phyloP scores from a whole-genome alignment of 1,140 invertebrate species.

The Drosophila quadrilineata region DNA sequence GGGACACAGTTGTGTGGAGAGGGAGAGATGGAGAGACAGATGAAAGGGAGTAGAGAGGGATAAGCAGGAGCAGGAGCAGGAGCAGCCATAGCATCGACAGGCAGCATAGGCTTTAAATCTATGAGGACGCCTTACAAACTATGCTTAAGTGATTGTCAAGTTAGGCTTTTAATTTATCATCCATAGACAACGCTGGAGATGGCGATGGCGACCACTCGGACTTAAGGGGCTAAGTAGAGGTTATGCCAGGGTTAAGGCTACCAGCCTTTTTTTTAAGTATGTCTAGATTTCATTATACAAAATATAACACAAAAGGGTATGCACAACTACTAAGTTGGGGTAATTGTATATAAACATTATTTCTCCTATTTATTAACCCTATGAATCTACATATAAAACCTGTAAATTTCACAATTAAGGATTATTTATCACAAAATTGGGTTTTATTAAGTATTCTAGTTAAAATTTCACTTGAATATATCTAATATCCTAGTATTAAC shows the following conservation, averaged over 20 bases:
- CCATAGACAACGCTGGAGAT: conserved; percentile 72
- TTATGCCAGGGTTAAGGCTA: conserved; percentile 73
- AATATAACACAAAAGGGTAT: no score
- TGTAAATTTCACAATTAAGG: no score
- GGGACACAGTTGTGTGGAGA: no score
- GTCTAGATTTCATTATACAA: neutral
- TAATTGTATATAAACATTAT: neutral
- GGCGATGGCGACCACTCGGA: conserved; percentile 24
- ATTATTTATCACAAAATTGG: no score
- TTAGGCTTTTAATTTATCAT: conserved; percentile 82
- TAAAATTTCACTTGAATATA: no score
- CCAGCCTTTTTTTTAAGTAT: conserved; percentile 55
- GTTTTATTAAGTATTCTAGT: no score
- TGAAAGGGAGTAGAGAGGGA: no score
- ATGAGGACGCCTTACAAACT: conserved; percentile 81
- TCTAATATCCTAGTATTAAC: no score
- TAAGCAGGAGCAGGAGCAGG: conserved; percentile 11
- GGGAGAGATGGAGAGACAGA: no score
- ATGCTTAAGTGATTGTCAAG: conserved; percentile 81
- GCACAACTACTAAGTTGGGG: no score
- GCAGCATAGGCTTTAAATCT: conserved; percentile 74
- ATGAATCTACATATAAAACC: no score
- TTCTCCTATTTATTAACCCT: conserved; percentile 13
- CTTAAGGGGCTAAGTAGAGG: conserved; percentile 71
- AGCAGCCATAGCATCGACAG: conserved; percentile 53